Evolutionary conservation across 2,113 vertebrate species (phyloP), one percentile per base, ranked within the genome.

Genomic region (Echinops telfairi): DNA sequence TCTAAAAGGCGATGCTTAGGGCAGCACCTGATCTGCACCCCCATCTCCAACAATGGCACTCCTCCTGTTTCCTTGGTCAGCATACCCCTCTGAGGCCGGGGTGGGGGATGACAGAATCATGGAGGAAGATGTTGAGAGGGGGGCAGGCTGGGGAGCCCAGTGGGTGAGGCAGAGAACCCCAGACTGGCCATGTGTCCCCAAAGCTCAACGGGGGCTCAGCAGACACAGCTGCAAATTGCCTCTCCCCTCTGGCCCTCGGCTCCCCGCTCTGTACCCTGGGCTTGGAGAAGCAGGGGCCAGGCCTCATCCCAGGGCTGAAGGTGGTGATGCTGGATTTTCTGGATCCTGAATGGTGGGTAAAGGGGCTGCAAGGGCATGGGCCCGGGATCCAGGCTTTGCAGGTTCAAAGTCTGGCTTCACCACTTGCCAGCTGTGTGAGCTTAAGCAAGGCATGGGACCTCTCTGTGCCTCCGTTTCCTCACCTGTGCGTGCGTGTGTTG

Each of bases 81-180:
- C 47, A 11, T 14, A 53, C 47, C 47, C 47, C 47, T 53, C 47
- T 53, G 47, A 53, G 40, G 58, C 16, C 19, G 0, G 83, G 12
- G 20, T 14, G 38, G 31, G 57, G 29, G 33, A 31, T 16, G 1
- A 2, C 15, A 17, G 57, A 27, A 31, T 58, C 0, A 0, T 1
- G 19, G 36, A 27, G 14, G 78, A 25, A 47, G 8, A 27, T 19
- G 22, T 22, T 25, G n/a, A n/a, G 27, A 17, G 27, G 14, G 3
- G 17, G 27, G 36, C 66, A 43, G 40, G 43, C 70, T n/a, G 27
- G 53, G 27, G 36, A 31, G 12, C 53, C 82, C 14, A n/a, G 93
- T 36, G 38, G 60, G 19, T 29, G 47, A 53, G 25, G 64, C n/a
- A 73, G 7, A 33, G n/a, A 73, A 31, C 71, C 22, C 36, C 38